Evolutionary conservation across 2,797 vertebrate genomes (phyloP).

Genomic region (Octomys mimax): DNA sequence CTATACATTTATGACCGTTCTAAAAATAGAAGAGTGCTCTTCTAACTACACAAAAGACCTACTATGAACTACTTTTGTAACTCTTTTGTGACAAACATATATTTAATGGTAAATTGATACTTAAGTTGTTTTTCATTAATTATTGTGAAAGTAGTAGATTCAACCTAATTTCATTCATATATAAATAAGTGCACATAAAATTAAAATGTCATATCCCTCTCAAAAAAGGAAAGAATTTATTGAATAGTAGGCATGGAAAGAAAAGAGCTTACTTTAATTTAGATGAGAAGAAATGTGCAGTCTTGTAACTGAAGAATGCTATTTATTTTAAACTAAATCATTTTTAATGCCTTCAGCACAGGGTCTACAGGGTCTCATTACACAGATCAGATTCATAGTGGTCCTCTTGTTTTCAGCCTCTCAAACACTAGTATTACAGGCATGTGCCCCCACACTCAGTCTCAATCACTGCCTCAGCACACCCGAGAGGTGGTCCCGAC

Average conservation of each 20-base stretch:
- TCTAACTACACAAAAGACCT: not conserved
- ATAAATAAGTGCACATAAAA: constrained; percentile 46
- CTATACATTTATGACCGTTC: not conserved
- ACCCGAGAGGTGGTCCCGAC: too few relatives aligned
- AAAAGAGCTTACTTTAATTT: constrained; percentile 11
- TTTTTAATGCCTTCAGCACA: too few relatives aligned
- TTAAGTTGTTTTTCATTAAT: constrained; percentile 33
- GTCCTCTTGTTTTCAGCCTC: too few relatives aligned
- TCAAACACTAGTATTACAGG: too few relatives aligned
- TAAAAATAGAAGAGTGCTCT: not conserved
- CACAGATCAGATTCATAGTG: too few relatives aligned
- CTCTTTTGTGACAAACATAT: not conserved
- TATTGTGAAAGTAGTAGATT: constrained; percentile 38
- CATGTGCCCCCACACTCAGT: too few relatives aligned
- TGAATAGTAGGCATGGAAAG: constrained; percentile 9
- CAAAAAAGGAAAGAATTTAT: not conserved
- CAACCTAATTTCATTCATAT: constrained; percentile 9
- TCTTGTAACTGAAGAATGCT: constrained; percentile 50
- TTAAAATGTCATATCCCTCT: not conserved
- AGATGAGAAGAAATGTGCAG: not conserved
- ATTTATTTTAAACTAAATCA: constrained; percentile 65
- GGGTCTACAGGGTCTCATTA: too few relatives aligned
- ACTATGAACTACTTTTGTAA: not conserved
- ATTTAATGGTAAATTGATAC: constrained; percentile 50
- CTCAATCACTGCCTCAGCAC: too few relatives aligned